phyloP scores from a whole-genome alignment of 2,888 invertebrate genomes.

The Chrysotoxum bicinctum region DNA sequence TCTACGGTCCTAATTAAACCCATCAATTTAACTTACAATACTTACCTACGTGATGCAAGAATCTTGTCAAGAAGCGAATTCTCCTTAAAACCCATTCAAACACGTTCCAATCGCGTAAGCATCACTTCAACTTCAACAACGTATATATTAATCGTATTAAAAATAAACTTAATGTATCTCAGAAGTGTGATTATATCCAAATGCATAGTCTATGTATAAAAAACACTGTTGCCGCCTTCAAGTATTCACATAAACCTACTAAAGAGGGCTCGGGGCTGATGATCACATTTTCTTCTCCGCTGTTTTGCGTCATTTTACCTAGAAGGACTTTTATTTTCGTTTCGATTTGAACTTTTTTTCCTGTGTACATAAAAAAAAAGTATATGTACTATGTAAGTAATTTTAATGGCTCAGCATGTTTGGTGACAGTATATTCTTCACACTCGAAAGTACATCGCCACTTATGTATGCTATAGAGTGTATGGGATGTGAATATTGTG shows the following conservation, averaged over 20 bases:
- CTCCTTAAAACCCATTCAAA: background rate
- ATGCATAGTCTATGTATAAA: background rate
- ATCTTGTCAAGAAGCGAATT: background rate
- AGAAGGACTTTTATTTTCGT: background rate
- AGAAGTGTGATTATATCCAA: background rate
- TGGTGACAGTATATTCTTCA: background rate
- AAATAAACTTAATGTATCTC: background rate
- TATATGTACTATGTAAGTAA: background rate
- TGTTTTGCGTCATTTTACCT: background rate
- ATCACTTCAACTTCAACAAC: background rate
- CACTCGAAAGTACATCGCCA: background rate
- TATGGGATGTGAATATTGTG: background rate
- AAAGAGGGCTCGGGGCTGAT: background rate
- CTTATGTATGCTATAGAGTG: background rate
- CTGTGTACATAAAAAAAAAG: background rate
- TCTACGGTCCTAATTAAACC: no score
- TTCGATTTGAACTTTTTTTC: constrained; percentile 19
- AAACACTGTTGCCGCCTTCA: background rate
- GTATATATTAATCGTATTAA: background rate
- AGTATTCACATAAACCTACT: background rate
- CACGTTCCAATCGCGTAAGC: background rate
- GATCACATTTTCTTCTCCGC: constrained; percentile 11
- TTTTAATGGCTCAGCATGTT: constrained; percentile 26
- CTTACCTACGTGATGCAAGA: no score
- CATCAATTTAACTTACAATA: no score